Conservation (phyloP, 2,113 vertebrate species). For the Mesembrinibis cayennensis region DNA sequence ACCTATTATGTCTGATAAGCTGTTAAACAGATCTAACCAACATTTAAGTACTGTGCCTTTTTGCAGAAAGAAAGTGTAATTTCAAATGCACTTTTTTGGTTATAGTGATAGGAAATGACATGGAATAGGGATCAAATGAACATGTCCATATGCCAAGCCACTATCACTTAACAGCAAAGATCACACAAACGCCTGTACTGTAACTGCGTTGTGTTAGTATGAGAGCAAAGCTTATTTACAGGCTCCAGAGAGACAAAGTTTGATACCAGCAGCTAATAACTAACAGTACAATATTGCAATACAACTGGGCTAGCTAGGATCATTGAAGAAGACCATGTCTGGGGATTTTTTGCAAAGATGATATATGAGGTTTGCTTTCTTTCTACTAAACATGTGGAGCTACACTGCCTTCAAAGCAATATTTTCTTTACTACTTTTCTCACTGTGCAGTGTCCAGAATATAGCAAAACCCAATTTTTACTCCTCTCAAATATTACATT, state of each 20-base stretch:
- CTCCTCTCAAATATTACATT: neutral
- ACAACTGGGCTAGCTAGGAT: neutral
- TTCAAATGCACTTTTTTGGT: neutral
- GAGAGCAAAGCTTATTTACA: constrained; percentile 13
- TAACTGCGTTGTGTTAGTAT: neutral
- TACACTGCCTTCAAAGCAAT: constrained; percentile 16
- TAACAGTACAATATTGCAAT: neutral
- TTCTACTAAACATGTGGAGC: constrained; percentile 33
- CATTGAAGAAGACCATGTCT: neutral
- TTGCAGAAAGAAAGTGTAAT: neutral
- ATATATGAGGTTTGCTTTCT: constrained; percentile 63
- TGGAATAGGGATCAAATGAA: neutral
- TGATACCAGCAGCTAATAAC: neutral
- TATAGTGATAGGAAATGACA: neutral
- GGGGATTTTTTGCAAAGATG: constrained; percentile 46
- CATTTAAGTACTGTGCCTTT: neutral
- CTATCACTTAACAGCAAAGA: neutral
- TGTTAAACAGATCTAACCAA: neutral
- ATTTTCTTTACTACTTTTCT: neutral
- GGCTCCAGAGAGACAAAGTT: neutral
- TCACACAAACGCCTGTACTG: neutral
- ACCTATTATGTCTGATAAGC: neutral
- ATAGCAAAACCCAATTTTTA: neutral
- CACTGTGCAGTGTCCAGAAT: neutral
- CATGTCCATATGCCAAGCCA: neutral